Evolutionary conservation across 2,797 vertebrate species (phyloP).

Genomic region (Austrolebias charrua): DNA sequence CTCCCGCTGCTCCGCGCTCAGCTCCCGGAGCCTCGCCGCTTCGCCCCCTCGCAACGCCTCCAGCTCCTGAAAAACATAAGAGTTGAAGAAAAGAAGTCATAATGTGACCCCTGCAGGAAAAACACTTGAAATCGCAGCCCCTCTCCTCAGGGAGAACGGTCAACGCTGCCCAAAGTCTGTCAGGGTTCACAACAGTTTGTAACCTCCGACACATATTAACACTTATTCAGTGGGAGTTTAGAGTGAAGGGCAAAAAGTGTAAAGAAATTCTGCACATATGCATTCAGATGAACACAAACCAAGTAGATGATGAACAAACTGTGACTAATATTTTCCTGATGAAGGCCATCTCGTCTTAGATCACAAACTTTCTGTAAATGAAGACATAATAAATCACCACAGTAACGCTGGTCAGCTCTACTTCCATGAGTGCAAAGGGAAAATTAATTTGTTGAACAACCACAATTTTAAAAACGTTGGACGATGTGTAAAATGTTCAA

Average conservation of each 20-base stretch:
- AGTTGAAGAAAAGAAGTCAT: constrained; percentile 21
- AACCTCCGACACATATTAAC: constrained; percentile 2
- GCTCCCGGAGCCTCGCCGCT: constrained; percentile 85
- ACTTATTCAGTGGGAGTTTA: neutral
- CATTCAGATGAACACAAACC: neutral
- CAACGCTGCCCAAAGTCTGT: constrained; percentile 3
- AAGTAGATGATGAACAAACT: neutral
- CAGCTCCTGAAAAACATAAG: constrained; percentile 84
- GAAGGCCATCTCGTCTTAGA: constrained; percentile 9
- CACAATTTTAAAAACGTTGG: too few species aligned
- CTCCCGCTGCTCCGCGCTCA: constrained; percentile 91
- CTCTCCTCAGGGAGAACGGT: neutral
- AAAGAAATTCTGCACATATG: neutral
- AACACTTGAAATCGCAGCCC: constrained; percentile 13
- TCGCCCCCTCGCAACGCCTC: constrained; percentile 91
- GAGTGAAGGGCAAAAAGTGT: neutral
- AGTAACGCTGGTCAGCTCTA: neutral
- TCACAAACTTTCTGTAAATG: neutral
- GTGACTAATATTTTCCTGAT: neutral
- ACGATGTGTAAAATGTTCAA: too few species aligned
- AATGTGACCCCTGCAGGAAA: constrained; percentile 17
- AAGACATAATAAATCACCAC: neutral
- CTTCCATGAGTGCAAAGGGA: constrained; percentile 2
- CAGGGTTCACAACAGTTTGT: neutral
- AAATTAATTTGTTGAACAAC: too few species aligned